phyloP scores from a whole-genome alignment of 2,113 vertebrate species.

The Carollia perspicillata region DNA sequence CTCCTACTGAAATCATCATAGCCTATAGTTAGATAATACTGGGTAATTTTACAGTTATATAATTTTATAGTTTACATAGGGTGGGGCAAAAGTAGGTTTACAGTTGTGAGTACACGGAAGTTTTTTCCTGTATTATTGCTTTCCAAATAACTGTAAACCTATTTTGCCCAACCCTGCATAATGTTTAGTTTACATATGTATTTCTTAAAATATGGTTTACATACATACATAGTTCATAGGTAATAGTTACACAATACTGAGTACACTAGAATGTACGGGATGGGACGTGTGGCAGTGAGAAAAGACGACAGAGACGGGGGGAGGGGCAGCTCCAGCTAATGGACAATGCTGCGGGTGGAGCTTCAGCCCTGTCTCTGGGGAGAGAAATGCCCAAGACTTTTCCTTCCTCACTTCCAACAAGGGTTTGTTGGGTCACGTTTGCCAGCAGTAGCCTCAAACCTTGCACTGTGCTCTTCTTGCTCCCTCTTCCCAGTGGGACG shows the following conservation, averaged over 20 bases:
- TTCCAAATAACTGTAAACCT: not conserved
- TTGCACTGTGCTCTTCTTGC: not conserved
- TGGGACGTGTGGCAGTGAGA: not conserved
- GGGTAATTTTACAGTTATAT: not conserved
- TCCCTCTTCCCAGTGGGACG: not conserved
- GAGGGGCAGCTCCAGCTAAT: not conserved
- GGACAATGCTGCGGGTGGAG: not conserved
- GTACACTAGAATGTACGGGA: not conserved
- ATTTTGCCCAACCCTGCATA: not conserved
- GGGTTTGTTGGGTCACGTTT: not conserved
- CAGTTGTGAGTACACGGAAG: too few species aligned
- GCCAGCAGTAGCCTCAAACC: not conserved
- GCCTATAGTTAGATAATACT: not conserved
- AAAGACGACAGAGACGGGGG: not conserved
- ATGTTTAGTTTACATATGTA: not conserved
- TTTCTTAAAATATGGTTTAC: not conserved
- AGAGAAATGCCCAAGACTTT: not conserved
- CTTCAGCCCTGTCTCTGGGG: not conserved
- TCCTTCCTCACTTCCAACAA: not conserved
- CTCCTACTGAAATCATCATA: not conserved
- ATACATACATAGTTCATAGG: not conserved
- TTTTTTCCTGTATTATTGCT: not conserved
- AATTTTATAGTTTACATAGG: not conserved
- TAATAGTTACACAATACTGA: not conserved
- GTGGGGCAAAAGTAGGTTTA: too few species aligned